A percentile compares a stretch with the other conserved stretches of the same genome.
Conservation (phyloP, 1,140 invertebrate genomes). For the Zophobas atratus region DNA sequence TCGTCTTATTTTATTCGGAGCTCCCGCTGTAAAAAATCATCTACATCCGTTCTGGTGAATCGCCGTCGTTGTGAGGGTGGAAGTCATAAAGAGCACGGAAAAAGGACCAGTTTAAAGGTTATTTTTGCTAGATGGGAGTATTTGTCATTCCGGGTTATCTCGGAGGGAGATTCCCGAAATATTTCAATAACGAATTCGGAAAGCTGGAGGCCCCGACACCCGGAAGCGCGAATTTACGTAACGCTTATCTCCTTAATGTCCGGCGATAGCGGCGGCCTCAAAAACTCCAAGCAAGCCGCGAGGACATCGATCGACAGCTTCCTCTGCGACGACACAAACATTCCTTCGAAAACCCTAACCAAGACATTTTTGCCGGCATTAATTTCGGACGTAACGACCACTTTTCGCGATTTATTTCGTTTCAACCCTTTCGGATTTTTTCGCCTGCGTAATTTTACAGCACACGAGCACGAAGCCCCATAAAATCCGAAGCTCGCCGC, state of each 20-base stretch:
- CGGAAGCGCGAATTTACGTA: conserved; percentile 24
- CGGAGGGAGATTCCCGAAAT: conserved; percentile 4
- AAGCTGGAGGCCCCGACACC: not conserved
- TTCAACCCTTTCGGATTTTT: conserved; percentile 30
- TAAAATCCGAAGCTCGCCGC: conserved; percentile 11
- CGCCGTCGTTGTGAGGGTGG: not conserved
- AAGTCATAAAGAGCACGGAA: conserved; percentile 19
- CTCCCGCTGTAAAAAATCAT: conserved; percentile 22
- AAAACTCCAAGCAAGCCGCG: conserved; percentile 2
- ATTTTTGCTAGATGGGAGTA: conserved; percentile 5
- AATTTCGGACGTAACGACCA: conserved; percentile 6
- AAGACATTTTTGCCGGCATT: conserved; percentile 3
- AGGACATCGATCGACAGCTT: not conserved
- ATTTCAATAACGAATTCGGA: conserved; percentile 16
- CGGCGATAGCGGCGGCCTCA: conserved; percentile 12
- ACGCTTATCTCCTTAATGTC: conserved; percentile 25
- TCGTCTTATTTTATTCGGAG: conserved; percentile 32
- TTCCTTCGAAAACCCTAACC: too few species aligned
- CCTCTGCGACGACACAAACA: too few species aligned
- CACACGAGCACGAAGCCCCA: not conserved
- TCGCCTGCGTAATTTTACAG: conserved; percentile 4
- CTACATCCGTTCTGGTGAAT: conserved; percentile 29
- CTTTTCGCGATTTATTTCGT: conserved; percentile 11
- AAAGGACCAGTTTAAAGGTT: conserved; percentile 14
- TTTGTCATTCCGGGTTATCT: conserved; percentile 23